phyloP scores from a whole-genome alignment of 2,797 vertebrate genomes.

The Gymnothorax reevesii region DNA sequence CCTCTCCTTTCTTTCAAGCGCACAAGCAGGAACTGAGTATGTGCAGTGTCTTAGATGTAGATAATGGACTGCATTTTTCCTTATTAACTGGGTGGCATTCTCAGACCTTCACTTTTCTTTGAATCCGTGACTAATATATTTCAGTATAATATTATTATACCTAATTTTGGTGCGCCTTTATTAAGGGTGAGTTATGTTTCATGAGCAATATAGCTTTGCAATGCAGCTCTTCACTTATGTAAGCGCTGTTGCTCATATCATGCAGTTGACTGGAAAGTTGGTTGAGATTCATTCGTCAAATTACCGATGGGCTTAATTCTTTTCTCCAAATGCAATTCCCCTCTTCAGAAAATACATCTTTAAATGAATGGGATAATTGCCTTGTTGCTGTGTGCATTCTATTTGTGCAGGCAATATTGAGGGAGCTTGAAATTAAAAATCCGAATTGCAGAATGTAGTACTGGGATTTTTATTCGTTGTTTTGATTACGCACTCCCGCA shows the following conservation, averaged over 20 bases:
- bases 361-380: not conserved
- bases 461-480: too few species aligned
- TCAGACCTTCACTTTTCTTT: conserved; percentile 24
- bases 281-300: conserved; percentile 15
- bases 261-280: conserved; percentile 22
- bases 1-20: not conserved
- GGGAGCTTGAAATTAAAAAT: not conserved
- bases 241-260: conserved; percentile 19
- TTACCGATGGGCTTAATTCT: not conserved
- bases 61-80: not conserved
- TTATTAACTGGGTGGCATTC: not conserved
- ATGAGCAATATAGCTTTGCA: conserved; percentile 31
- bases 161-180: conserved; percentile 26
- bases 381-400: not conserved
- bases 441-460: not conserved
- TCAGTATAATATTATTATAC: conserved; percentile 26
- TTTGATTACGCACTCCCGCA: too few species aligned
- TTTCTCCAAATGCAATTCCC: not conserved
- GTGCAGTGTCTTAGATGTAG: too few species aligned
- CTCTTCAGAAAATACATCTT: not conserved
- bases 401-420: not conserved
- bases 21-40: not conserved
- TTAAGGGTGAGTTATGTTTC: conserved; percentile 29
- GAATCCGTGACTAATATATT: conserved; percentile 21
- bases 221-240: conserved; percentile 34